These are phyloP conservation scores for Antitype chi DNA, from an alignment of 2,888 invertebrate genomes.

Conservation along the genomic window DNA sequence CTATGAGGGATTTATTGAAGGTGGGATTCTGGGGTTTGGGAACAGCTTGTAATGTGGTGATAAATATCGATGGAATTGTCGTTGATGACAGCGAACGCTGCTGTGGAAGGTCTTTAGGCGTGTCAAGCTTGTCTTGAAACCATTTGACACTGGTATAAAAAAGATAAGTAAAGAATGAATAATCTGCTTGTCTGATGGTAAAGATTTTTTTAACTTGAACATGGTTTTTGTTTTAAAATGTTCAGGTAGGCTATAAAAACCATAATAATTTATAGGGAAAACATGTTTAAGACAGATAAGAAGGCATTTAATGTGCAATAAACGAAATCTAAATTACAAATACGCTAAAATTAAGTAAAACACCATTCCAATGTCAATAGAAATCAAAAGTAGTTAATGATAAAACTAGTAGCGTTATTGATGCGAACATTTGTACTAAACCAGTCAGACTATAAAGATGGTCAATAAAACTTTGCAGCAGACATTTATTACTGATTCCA, in stretches of 20 bases:
- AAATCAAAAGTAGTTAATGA: constrained; percentile 25
- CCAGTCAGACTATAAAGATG: constrained; percentile 49
- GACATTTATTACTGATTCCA: constrained; percentile 64
- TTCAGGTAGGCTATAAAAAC: constrained; percentile 19
- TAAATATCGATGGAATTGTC: constrained; percentile 62
- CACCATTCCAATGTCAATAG: constrained; percentile 18
- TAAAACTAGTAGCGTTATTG: constrained; percentile 54
- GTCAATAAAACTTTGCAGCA: constrained; percentile 64
- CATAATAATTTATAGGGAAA: constrained; percentile 9
- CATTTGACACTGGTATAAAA: constrained; percentile 47
- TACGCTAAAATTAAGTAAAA: constrained; percentile 18
- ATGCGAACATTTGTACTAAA: constrained; percentile 48
- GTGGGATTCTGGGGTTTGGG: constrained; percentile 62
- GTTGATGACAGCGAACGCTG: constrained; percentile 61
- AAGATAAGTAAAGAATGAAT: constrained; percentile 55
- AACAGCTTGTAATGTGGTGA: constrained; percentile 64
- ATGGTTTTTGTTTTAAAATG: constrained; percentile 44
- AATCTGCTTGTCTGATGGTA: constrained; percentile 40
- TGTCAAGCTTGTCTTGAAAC: constrained; percentile 45
- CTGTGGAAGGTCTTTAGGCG: constrained; percentile 53
- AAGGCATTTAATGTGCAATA: not conserved
- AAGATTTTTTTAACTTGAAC: constrained; percentile 43
- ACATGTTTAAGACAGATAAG: not conserved
- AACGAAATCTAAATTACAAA: constrained; percentile 10
- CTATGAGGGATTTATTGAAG: constrained; percentile 86